Evolutionary conservation across 2,113 vertebrate genomes (phyloP).

Genomic region (Scomber japonicus): DNA sequence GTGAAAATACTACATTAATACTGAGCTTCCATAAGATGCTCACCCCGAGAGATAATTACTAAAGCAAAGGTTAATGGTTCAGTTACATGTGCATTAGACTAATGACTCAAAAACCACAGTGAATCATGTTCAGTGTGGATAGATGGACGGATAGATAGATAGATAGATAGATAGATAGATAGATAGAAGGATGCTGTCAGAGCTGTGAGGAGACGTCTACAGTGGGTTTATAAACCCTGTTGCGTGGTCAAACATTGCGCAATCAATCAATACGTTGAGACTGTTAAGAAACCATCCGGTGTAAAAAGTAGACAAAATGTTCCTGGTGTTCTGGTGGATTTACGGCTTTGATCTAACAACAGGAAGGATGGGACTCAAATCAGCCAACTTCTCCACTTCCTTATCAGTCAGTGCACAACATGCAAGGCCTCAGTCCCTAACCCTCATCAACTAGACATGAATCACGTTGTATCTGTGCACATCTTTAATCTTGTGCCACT

Average conservation of each 20-base stretch:
- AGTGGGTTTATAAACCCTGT: background rate
- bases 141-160: no score
- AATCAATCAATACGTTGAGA: background rate
- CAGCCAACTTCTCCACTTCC: background rate
- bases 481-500: conserved; percentile 2
- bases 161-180: no score
- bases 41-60: no score
- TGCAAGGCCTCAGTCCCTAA: background rate
- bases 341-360: conserved; percentile 5
- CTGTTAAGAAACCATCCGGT: no score
- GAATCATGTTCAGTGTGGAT: no score
- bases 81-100: no score
- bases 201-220: background rate
- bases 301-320: no score
- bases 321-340: background rate
- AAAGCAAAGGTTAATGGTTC: background rate
- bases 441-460: conserved; percentile 16
- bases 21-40: background rate
- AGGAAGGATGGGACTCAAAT: background rate
- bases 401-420: conserved; percentile 18
- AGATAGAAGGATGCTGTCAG: background rate
- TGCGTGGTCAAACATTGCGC: no score
- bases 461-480: conserved; percentile 20
- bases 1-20: background rate
- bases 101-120: no score